Conservation (phyloP, 2,113 vertebrate species). For the Petaurus breviceps region DNA sequence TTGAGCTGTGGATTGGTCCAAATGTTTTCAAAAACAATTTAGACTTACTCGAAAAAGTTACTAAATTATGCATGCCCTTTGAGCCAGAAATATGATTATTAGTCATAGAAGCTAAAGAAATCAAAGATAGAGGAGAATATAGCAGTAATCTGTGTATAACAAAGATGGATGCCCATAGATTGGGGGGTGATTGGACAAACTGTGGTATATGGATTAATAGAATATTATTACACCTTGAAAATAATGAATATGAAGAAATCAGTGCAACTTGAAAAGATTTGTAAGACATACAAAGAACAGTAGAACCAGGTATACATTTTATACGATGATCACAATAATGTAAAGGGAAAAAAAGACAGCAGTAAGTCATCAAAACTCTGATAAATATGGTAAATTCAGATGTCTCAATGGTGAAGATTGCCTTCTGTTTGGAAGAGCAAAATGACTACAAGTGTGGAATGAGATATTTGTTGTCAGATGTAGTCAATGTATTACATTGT, state of each 20-base stretch:
- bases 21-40: not conserved
- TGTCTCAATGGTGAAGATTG: not conserved
- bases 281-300: not conserved
- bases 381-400: not conserved
- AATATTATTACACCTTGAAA: not conserved
- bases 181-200: not conserved
- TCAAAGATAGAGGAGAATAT: not conserved
- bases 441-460: not conserved
- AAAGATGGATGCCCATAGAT: not conserved
- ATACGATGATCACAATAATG: not conserved
- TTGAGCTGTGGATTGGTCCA: not conserved
- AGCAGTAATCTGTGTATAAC: not conserved
- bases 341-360: not conserved
- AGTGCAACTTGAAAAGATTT: not conserved
- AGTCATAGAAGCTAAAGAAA: not conserved
- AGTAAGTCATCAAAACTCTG: not conserved
- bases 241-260: not conserved
- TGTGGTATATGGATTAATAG: not conserved
- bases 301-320: not conserved
- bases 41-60: not conserved
- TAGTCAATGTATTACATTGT: not conserved
- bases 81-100: not conserved
- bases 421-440: not conserved
- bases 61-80: not conserved
- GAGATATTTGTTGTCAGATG: not conserved